Evolutionary conservation across 2,888 invertebrate genomes (phyloP).

Genomic region (Andrena camellia): DNA sequence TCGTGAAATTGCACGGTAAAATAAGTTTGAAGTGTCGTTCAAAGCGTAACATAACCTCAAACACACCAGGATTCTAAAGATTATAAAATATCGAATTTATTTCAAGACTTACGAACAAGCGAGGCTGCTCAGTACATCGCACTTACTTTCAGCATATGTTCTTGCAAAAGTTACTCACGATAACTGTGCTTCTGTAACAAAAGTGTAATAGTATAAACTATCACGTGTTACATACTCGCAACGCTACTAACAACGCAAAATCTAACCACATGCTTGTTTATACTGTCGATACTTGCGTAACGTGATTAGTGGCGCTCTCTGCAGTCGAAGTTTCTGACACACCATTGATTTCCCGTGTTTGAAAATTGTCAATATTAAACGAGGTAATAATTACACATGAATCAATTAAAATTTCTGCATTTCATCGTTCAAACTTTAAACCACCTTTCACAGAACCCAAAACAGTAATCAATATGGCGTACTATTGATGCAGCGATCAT

Average conservation of each 20-base stretch:
- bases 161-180: neutral
- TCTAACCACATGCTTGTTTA: slow-evolving; percentile 25
- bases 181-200: neutral
- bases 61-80: neutral
- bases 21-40: neutral
- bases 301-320: slow-evolving; percentile 18
- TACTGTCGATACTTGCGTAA: neutral
- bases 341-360: neutral
- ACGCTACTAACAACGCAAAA: neutral
- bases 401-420: no score
- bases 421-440: no score
- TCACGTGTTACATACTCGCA: slow-evolving; percentile 21
- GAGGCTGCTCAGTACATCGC: neutral
- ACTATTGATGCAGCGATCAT: no score
- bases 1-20: neutral
- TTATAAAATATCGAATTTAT: neutral
- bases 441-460: no score
- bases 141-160: neutral
- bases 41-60: slow-evolving; percentile 12
- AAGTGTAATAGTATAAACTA: neutral
- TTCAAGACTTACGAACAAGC: neutral
- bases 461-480: no score
- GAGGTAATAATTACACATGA: no score
- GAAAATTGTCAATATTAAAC: neutral
- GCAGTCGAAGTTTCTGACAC: neutral